These are phyloP conservation scores for Siderastrea siderea DNA, from an alignment of 92 coral and sea anemone genomes.

Conservation along the genomic window DNA sequence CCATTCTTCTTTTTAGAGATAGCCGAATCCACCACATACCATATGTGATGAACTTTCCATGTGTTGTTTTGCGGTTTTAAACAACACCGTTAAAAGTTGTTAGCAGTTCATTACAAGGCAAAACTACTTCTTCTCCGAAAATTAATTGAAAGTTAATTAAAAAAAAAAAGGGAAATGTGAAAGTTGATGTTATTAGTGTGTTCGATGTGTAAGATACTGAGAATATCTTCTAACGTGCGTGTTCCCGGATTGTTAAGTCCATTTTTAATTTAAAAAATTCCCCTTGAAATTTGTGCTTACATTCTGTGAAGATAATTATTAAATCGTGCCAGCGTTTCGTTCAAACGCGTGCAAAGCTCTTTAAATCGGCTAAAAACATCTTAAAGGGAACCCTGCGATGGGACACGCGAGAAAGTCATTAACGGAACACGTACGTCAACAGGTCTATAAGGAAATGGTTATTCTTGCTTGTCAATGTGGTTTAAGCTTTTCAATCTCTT, in stretches of 20 bases:
- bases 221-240: background rate
- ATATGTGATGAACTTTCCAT: background rate
- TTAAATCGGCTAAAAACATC: slow-evolving; percentile 11
- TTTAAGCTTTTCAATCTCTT: background rate
- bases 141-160: background rate
- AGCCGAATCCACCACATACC: background rate
- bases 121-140: background rate
- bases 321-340: background rate
- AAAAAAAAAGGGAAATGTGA: background rate
- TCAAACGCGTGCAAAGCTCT: background rate
- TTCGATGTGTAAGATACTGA: background rate
- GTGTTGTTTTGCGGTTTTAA: background rate
- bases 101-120: background rate
- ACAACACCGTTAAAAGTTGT: background rate
- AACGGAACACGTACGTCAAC: background rate
- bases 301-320: background rate
- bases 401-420: slow-evolving; percentile 7
- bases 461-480: background rate
- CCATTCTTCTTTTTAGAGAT: too few relatives aligned
- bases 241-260: background rate
- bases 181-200: background rate
- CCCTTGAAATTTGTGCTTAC: background rate
- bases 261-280: background rate
- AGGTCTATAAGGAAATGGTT: background rate
- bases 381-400: background rate